These are phyloP conservation scores for Cydia amplana DNA, from an alignment of 1,140 invertebrate genomes.

Conservation along the genomic window DNA sequence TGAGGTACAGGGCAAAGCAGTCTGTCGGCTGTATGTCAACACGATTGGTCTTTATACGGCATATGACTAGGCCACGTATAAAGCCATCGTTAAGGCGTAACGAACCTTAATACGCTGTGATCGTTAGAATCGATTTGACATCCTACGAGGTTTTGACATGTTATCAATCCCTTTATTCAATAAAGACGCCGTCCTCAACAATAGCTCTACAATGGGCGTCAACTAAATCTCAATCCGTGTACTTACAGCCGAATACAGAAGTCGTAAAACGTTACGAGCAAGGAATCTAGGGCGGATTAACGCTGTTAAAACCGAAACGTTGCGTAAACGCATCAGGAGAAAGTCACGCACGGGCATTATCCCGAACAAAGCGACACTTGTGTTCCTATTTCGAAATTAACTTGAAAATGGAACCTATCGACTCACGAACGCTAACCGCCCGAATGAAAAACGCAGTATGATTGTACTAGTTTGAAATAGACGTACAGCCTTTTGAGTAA, in stretches of 20 bases:
- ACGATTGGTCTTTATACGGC: background rate
- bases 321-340: constrained; percentile 47
- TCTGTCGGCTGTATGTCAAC: background rate
- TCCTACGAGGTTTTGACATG: constrained; percentile 3
- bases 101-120: constrained; percentile 10
- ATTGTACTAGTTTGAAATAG: background rate
- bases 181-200: constrained; percentile 5
- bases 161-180: constrained; percentile 15
- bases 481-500: background rate
- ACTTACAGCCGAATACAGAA: constrained; percentile 13
- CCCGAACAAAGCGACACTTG: constrained; percentile 44
- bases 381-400: constrained; percentile 39
- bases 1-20: no score
- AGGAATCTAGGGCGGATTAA: constrained; percentile 43
- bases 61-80: background rate
- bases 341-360: constrained; percentile 46
- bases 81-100: constrained; percentile 1
- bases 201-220: constrained; percentile 20
- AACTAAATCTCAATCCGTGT: constrained; percentile 23
- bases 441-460: constrained; percentile 1
- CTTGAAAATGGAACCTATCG: constrained; percentile 20
- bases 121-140: constrained; percentile 23
- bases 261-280: constrained; percentile 34
- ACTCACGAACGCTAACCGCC: background rate
- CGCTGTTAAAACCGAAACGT: constrained; percentile 36